Conservation (phyloP, 2,113 vertebrate genomes). For the Alectura lathami region DNA sequence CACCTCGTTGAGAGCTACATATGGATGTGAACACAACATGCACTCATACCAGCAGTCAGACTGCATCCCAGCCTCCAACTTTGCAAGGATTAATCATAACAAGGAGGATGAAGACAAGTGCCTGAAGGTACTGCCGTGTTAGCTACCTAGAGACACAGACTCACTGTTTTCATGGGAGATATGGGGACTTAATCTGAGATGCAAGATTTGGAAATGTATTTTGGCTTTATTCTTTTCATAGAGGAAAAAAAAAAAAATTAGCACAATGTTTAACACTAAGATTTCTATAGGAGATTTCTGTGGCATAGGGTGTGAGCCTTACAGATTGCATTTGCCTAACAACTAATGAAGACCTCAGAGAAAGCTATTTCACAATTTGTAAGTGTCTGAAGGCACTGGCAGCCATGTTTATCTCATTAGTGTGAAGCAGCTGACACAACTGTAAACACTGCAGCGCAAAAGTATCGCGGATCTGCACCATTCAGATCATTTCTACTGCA, state of each 20-base stretch:
- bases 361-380: not conserved
- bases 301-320: not conserved
- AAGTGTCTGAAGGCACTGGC: not conserved
- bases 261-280: not conserved
- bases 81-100: not conserved
- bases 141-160: rapidly evolving
- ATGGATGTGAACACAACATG: not conserved
- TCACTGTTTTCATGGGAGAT: not conserved
- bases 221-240: not conserved
- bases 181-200: not conserved
- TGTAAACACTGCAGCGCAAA: not conserved
- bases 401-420: conserved; percentile 5
- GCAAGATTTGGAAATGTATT: not conserved
- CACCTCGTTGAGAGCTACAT: not conserved
- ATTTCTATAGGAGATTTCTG: not conserved
- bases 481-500: not conserved
- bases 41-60: not conserved
- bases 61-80: not conserved
- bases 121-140: not conserved
- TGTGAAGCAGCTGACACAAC: not conserved
- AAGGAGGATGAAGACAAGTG: not conserved
- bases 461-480: not conserved
- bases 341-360: conserved; percentile 17
- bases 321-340: conserved; percentile 4
- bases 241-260: not conserved